Percentiles rank a stretch among this genome's conserved stretches.
phyloP scores from a whole-genome alignment of 2,113 vertebrate genomes.

The Columba livia region DNA sequence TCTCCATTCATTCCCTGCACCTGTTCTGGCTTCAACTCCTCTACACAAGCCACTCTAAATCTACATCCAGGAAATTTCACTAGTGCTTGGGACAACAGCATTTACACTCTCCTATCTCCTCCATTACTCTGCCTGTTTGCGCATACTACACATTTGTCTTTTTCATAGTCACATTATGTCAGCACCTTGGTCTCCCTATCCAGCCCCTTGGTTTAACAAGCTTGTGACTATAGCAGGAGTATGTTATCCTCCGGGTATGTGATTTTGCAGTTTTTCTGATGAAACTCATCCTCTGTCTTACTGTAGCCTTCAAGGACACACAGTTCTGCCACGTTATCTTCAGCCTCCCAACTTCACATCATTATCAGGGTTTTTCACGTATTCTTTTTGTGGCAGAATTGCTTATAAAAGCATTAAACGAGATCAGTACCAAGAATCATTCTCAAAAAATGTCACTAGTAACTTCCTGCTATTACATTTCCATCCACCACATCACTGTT shows the following conservation, averaged over 20 bases:
- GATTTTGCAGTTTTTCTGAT: background rate
- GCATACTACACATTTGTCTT: background rate
- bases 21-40: background rate
- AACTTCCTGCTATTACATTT: background rate
- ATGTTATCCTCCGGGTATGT: background rate
- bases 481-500: background rate
- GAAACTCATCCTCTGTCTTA: background rate
- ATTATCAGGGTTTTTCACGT: background rate
- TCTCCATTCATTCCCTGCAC: conserved; percentile 43
- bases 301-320: conserved; percentile 10
- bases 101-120: background rate
- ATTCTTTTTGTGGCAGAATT: background rate
- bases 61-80: background rate
- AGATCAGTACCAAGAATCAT: background rate
- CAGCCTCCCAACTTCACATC: background rate
- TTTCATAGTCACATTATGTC: background rate
- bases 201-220: background rate
- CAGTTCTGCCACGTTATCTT: background rate
- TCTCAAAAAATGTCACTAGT: background rate
- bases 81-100: background rate
- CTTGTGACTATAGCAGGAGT: background rate
- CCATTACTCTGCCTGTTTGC: background rate
- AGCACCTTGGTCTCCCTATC: background rate
- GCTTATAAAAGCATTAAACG: conserved; percentile 6
- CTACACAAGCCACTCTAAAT: background rate